phyloP scores from a whole-genome alignment of 2,113 vertebrate genomes.

The Malurus elegans region DNA sequence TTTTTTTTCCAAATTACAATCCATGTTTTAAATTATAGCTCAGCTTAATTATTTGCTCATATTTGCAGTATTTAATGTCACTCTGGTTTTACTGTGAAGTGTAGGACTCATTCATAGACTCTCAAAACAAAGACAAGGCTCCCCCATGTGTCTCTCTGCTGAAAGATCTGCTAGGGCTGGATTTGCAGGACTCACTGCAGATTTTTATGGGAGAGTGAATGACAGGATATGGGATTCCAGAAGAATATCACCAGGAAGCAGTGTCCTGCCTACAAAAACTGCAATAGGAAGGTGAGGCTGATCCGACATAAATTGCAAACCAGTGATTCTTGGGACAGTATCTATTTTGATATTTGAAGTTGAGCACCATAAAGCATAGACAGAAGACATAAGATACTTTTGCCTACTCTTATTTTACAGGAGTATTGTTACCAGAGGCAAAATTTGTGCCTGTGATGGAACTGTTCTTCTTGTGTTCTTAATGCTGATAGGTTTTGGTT shows the following conservation, averaged over 20 bases:
- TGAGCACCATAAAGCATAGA: background rate
- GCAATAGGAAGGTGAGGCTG: background rate
- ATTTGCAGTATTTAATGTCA: background rate
- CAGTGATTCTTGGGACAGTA: background rate
- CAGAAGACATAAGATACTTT: background rate
- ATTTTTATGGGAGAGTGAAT: background rate
- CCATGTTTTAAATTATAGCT: background rate
- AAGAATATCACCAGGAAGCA: background rate
- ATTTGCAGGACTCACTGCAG: background rate
- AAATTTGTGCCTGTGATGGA: background rate
- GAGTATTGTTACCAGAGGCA: background rate
- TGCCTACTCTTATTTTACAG: background rate
- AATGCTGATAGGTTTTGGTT: background rate
- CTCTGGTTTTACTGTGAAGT: background rate
- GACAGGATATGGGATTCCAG: background rate
- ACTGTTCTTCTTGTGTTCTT: background rate
- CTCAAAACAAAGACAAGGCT: background rate
- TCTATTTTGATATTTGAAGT: background rate
- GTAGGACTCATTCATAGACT: background rate
- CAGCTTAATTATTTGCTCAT: background rate
- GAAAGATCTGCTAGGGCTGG: background rate
- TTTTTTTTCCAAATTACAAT: background rate
- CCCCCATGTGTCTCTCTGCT: background rate
- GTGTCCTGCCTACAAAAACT: background rate
- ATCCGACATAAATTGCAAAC: background rate